phyloP scores from a whole-genome alignment of 2,888 invertebrate genomes.

The Dione juno region DNA sequence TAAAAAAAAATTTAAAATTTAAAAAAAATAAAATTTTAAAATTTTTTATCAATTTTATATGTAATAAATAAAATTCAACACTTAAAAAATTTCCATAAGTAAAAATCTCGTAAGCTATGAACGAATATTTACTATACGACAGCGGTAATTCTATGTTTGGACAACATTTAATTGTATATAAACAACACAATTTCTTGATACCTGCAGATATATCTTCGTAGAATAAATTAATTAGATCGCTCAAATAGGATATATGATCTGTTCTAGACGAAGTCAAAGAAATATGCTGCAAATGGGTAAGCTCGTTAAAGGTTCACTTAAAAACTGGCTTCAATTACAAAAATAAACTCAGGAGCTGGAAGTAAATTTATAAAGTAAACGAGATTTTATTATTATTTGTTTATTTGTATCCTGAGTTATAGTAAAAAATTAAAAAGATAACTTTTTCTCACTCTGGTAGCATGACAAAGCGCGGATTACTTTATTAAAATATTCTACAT shows the following conservation, averaged over 20 bases:
- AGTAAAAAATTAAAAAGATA: no score
- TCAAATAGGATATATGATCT: constrained; percentile 6
- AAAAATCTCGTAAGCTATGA: no score
- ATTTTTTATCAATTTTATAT: no score
- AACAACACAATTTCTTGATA: constrained; percentile 12
- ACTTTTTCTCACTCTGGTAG: no score
- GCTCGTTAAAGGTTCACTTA: not conserved
- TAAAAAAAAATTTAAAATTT: no score
- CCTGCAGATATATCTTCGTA: not conserved
- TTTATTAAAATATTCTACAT: no score
- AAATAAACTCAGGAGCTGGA: constrained; percentile 6
- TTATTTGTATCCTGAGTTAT: no score
- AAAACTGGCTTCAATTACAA: constrained; percentile 16
- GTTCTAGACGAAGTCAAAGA: not conserved
- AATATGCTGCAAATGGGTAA: not conserved
- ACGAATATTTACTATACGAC: not conserved
- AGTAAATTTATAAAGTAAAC: not conserved
- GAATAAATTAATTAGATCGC: constrained; percentile 15
- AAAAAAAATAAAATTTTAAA: no score
- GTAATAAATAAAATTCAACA: no score
- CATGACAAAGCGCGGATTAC: no score
- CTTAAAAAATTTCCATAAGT: no score
- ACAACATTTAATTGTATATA: not conserved
- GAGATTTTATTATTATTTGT: no score
- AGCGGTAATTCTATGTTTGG: not conserved